Percentiles rank a stretch among this genome's conserved stretches.
Evolutionary conservation across 2,113 vertebrate species (phyloP).

Genomic region (Chrysemys picta): DNA sequence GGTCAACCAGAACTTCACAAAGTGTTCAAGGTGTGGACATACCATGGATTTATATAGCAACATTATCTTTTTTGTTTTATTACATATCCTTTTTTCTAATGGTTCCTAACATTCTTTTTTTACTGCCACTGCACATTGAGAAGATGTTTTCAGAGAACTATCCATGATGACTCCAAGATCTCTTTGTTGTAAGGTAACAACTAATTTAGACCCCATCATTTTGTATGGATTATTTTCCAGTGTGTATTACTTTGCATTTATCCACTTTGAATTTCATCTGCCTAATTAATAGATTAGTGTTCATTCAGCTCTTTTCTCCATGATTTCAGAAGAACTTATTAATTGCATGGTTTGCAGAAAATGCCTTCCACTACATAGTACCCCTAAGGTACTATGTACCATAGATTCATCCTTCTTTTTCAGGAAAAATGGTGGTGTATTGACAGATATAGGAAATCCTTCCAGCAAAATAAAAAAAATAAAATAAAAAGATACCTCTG

Average conservation of each 20-base stretch:
- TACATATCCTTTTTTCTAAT: neutral
- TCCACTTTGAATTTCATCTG: neutral
- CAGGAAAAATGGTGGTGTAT: neutral
- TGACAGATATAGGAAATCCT: neutral
- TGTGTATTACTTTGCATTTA: neutral
- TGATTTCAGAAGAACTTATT: constrained; percentile 39
- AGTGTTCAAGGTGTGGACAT: neutral
- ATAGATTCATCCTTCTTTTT: neutral
- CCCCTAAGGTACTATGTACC: neutral
- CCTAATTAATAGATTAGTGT: constrained; percentile 31
- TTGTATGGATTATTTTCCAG: neutral
- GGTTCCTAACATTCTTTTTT: neutral
- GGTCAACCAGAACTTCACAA: neutral
- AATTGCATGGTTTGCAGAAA: constrained; percentile 51
- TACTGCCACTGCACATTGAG: neutral
- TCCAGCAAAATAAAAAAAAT: neutral
- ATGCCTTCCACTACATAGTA: neutral
- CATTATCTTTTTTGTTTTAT: neutral
- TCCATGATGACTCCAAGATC: neutral
- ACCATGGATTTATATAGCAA: neutral
- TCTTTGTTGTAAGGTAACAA: neutral
- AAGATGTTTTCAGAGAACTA: neutral
- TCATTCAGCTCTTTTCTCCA: constrained; percentile 25
- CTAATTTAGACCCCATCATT: neutral
- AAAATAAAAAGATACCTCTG: neutral